Conservation (phyloP, 1,140 invertebrate species). For the Drosophila willistoni region DNA sequence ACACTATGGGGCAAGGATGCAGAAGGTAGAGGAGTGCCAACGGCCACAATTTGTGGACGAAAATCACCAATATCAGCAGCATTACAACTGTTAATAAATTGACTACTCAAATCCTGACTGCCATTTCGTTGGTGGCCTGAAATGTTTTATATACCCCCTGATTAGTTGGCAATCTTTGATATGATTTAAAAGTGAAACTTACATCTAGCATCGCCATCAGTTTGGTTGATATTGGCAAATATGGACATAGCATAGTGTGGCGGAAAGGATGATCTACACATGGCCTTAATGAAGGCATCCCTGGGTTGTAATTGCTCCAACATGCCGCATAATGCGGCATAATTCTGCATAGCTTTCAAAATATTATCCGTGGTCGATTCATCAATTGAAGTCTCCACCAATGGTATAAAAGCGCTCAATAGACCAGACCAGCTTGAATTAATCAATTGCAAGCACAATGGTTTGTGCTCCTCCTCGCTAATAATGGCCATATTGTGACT, state of each 20-base stretch:
- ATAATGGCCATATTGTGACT: slow-evolving; percentile 83
- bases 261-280: slow-evolving; percentile 97
- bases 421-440: slow-evolving; percentile 98
- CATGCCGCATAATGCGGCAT: slow-evolving; percentile 91
- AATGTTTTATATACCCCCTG: neutral
- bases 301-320: slow-evolving; percentile 89
- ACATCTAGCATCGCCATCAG: slow-evolving; percentile 79
- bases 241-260: slow-evolving; percentile 97
- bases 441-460: slow-evolving; percentile 90
- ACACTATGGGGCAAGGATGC: slow-evolving; percentile 88
- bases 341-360: slow-evolving; percentile 94
- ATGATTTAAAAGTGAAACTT: neutral
- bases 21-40: slow-evolving; percentile 95
- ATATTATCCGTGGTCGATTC: slow-evolving; percentile 95
- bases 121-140: slow-evolving; percentile 76
- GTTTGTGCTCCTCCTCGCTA: slow-evolving; percentile 84
- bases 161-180: neutral
- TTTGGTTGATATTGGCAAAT: slow-evolving; percentile 83
- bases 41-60: slow-evolving; percentile 96
- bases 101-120: slow-evolving; percentile 84
- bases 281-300: slow-evolving; percentile 96
- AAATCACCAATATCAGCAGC: slow-evolving; percentile 85
- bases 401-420: slow-evolving; percentile 93
- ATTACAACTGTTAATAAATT: slow-evolving; percentile 85
- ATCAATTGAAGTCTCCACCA: slow-evolving; percentile 97